Evolutionary conservation across 2,113 vertebrate species (phyloP), one percentile per base, ranked within the genome.

Genomic region (Eulemur rufifrons): DNA sequence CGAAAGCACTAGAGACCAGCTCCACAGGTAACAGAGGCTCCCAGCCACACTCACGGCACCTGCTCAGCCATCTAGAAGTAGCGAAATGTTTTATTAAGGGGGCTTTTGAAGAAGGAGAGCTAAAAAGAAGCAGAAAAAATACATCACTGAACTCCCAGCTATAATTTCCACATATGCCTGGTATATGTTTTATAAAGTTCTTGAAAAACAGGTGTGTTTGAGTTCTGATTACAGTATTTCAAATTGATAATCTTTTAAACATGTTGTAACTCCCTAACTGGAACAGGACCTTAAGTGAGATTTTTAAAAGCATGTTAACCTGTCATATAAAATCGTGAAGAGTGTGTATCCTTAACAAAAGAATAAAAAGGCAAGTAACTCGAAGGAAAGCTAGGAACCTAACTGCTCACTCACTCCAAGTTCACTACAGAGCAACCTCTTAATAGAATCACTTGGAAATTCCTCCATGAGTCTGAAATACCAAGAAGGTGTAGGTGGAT

Each of bases 391-490:
- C 12, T 50, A 50, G 63, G 68, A 71, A 17, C 66, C 34, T 6
- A 85, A 63, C 39, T 71, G 56, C 34, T 91, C 34, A 68, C 3
- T 56, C 73, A 68, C 3, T 56, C 73, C 47, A 32, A 59, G 52
- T 39, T 94, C 21, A 25, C 90, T 77, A 45, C 68, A 32, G 54
- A 95, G 39, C 61, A 86, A 45, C 27, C 78, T 73, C 83, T 93
- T 81, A 34, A 61, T 8, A 84, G n/a, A 56, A 69, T 95, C 82
- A 94, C 91, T 94, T 89, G 71, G 59, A 96, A 96, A 94, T 96
- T 93, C 91, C 93, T 97, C 71, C 74, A 12, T 66, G 69, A 93
- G 59, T 76, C 95, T 89, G 64, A 96, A 97, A 97, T 96, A 78
- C 82, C 97, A 89, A n/a, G 37, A 54, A 71, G 69, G 71, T 87